These are phyloP conservation scores for Delichon dasypus DNA, from an alignment of 2,797 vertebrate genomes.

Conservation along the genomic window DNA sequence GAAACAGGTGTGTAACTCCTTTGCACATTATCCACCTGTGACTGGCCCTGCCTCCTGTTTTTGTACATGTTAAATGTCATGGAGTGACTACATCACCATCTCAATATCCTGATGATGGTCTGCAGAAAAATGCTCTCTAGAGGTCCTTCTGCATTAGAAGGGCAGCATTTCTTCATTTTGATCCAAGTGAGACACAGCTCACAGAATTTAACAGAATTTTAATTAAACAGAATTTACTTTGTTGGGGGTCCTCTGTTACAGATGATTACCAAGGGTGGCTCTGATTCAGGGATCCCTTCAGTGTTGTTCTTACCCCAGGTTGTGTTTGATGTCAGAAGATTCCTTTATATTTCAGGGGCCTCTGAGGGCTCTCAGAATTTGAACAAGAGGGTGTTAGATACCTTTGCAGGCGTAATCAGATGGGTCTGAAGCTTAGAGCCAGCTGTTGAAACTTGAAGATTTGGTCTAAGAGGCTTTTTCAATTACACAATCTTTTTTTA, in stretches of 20 bases:
- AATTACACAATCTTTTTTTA: neutral
- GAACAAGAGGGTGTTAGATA: neutral
- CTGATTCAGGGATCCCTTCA: neutral
- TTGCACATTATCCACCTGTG: neutral
- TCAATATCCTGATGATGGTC: neutral
- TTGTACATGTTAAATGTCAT: accelerated
- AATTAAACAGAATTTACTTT: neutral
- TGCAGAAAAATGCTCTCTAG: neutral
- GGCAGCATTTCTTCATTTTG: neutral
- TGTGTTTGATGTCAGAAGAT: neutral
- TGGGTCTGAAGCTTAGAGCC: neutral
- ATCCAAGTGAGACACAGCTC: accelerated
- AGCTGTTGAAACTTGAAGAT: neutral
- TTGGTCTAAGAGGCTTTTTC: neutral
- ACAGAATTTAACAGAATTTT: too few species aligned
- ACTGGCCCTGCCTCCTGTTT: neutral
- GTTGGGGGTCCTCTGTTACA: neutral
- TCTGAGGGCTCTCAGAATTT: neutral
- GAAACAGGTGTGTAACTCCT: neutral
- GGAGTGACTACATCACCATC: accelerated
- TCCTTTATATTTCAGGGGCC: neutral
- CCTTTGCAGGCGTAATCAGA: neutral
- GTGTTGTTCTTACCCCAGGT: neutral
- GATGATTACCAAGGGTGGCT: neutral
- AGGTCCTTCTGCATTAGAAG: neutral